Evolutionary conservation across 2,797 vertebrate species (phyloP).

Genomic region (Aotus griseimembra): DNA sequence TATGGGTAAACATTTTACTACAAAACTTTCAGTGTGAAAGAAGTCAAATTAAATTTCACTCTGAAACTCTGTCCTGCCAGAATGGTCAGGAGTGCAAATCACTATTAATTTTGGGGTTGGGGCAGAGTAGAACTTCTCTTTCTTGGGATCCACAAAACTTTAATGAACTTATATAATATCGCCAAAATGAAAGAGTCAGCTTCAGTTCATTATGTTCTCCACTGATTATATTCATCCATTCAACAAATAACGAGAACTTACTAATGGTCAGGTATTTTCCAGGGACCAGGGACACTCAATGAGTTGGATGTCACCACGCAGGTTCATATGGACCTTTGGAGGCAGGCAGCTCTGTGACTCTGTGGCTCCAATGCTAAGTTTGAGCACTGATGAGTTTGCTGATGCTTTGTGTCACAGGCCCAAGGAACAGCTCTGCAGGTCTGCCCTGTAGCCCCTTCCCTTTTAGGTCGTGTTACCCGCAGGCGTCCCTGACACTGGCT

Average conservation of each 20-base stretch:
- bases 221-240: not conserved
- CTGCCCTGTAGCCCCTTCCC: not conserved
- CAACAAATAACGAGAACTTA: not conserved
- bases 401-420: fast-evolving
- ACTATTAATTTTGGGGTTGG: not conserved
- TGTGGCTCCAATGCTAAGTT: not conserved
- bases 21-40: not conserved
- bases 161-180: not conserved
- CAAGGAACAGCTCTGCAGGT: not conserved
- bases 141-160: not conserved
- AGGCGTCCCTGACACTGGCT: not conserved
- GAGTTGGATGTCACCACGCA: not conserved
- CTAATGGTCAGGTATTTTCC: not conserved
- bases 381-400: not conserved
- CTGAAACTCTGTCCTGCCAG: not conserved
- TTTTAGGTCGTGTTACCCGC: not conserved
- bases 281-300: not conserved
- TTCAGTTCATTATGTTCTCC: not conserved
- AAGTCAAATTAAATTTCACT: not conserved
- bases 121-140: not conserved
- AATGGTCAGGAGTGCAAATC: not conserved
- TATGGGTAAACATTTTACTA: not conserved
- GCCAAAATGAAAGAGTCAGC: not conserved
- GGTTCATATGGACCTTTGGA: too few relatives aligned
- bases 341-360: not conserved